Percentiles rank a stretch among this genome's conserved stretches.
These are phyloP conservation scores for Deladenus siricidicola DNA, from an alignment of 2,888 invertebrate genomes.

Conservation along the genomic window DNA sequence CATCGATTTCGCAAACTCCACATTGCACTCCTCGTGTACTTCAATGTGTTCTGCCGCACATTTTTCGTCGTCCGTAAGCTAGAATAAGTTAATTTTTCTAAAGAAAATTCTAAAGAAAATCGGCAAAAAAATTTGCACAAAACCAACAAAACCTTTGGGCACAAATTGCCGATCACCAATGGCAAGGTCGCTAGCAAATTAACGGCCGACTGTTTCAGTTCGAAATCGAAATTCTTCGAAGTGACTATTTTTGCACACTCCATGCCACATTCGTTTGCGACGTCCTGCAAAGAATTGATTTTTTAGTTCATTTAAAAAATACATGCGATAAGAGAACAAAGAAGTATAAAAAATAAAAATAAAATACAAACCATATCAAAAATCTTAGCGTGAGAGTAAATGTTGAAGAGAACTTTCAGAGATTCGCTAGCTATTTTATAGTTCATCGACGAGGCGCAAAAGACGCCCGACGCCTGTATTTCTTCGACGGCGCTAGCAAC, in stretches of 20 bases:
- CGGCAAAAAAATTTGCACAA: too few species aligned
- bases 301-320: too few species aligned
- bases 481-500: background rate
- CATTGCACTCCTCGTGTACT: conserved; percentile 30
- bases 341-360: background rate
- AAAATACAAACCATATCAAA: conserved; percentile 19
- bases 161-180: background rate
- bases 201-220: conserved; percentile 31
- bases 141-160: conserved; percentile 16
- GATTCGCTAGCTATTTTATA: conserved; percentile 24
- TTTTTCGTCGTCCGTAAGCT: too few species aligned
- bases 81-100: too few species aligned
- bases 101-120: too few species aligned
- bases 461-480: background rate
- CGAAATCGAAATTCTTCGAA: conserved; percentile 7
- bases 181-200: conserved; percentile 29
- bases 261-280: conserved; percentile 16
- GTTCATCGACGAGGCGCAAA: background rate
- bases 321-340: too few species aligned
- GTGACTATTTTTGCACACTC: conserved; percentile 20
- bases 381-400: conserved; percentile 32
- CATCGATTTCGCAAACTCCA: conserved; percentile 32
- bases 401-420: conserved; percentile 41
- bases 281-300: conserved; percentile 14
- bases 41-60: background rate